Conservation (phyloP, 2,888 invertebrate species). For the Eremobia ochroleuca region DNA sequence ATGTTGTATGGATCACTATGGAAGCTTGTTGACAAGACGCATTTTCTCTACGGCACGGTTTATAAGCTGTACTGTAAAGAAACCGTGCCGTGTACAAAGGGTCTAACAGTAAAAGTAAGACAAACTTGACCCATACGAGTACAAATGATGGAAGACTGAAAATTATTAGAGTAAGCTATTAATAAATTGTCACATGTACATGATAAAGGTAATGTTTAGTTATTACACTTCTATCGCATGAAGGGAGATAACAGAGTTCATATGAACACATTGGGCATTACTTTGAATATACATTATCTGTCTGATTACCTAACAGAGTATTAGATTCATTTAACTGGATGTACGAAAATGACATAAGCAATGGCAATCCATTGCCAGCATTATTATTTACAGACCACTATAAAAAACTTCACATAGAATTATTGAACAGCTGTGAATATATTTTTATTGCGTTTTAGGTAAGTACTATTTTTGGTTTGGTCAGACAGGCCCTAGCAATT, state of each 20-base stretch:
- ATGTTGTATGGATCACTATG: too few species aligned
- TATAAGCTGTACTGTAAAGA: too few species aligned
- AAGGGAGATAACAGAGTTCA: slow-evolving; percentile 39
- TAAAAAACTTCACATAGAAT: not conserved
- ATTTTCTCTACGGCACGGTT: too few species aligned
- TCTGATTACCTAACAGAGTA: slow-evolving; percentile 22
- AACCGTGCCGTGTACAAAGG: too few species aligned
- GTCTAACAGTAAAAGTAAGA: not conserved
- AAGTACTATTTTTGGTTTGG: not conserved
- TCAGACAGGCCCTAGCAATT: not conserved
- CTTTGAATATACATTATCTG: slow-evolving; percentile 22
- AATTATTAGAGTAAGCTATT: not conserved
- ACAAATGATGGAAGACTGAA: not conserved
- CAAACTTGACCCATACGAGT: not conserved
- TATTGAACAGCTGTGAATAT: not conserved
- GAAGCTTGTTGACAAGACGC: too few species aligned
- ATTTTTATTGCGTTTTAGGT: not conserved
- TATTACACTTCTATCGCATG: not conserved
- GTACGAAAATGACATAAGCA: not conserved
- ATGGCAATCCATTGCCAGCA: not conserved
- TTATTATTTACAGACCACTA: not conserved
- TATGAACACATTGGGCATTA: slow-evolving; percentile 6
- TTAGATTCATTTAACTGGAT: slow-evolving; percentile 6
- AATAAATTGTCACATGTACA: not conserved
- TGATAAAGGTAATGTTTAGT: not conserved